Conservation (phyloP, 2,888 invertebrate genomes). For the Phrixothrix hirtus region DNA sequence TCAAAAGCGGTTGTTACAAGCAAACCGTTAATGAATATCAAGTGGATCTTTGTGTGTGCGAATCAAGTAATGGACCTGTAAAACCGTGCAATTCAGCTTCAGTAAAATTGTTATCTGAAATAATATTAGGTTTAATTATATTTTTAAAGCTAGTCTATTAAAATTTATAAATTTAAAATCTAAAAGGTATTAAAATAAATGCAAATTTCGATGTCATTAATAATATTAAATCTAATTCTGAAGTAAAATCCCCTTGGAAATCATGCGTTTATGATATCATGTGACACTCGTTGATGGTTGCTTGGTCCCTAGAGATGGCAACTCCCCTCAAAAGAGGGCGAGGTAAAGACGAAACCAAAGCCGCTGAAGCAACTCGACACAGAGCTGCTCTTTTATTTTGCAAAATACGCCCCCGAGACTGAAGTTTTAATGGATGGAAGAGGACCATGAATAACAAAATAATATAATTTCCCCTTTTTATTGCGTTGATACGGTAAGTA, state of each 20-base stretch:
- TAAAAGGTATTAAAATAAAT: constrained; percentile 10
- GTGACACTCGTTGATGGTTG: constrained; percentile 29
- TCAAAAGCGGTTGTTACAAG: constrained; percentile 64
- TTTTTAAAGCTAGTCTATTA: no score
- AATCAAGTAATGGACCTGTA: constrained; percentile 50
- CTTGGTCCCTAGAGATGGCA: constrained; percentile 24
- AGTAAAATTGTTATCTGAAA: neutral
- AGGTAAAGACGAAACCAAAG: constrained; percentile 26
- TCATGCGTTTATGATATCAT: constrained; percentile 30
- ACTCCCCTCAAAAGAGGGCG: constrained; percentile 28
- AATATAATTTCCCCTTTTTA: constrained; percentile 48
- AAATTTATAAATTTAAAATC: no score
- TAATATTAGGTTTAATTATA: neutral
- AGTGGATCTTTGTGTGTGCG: constrained; percentile 60
- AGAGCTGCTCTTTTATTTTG: constrained; percentile 45
- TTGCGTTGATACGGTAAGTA: constrained; percentile 28
- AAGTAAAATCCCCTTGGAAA: constrained; percentile 24
- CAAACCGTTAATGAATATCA: constrained; percentile 56
- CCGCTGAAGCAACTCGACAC: constrained; percentile 24
- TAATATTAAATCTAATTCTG: constrained; percentile 24
- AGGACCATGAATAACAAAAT: constrained; percentile 50
- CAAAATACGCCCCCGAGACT: constrained; percentile 47
- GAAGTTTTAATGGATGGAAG: constrained; percentile 50
- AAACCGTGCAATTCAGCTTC: constrained; percentile 56
- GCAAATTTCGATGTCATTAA: constrained; percentile 20